These are phyloP conservation scores for Poliocrania exsul DNA, from an alignment of 2,797 vertebrate genomes.

Conservation along the genomic window DNA sequence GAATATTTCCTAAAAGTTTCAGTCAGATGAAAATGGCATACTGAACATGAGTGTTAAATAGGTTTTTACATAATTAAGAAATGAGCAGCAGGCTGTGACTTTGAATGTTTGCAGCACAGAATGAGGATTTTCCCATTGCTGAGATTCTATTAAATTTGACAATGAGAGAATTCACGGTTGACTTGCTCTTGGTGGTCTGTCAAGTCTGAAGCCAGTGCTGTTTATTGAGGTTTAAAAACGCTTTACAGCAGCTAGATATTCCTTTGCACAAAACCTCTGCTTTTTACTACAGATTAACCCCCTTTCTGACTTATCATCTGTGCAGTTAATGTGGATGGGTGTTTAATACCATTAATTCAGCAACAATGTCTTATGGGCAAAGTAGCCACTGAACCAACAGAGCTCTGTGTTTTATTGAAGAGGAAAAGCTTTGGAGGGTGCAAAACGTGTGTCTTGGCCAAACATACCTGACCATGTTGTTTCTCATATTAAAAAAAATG, in stretches of 20 bases:
- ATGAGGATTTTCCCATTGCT: conserved; percentile 22
- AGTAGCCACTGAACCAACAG: neutral
- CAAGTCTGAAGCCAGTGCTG: neutral
- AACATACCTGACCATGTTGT: neutral
- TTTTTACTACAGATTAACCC: neutral
- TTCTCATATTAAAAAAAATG: neutral
- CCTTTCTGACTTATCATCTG: neutral
- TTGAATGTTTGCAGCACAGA: conserved; percentile 2
- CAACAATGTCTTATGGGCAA: neutral
- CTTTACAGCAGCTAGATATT: neutral
- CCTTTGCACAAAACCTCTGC: neutral
- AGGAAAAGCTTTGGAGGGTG: neutral
- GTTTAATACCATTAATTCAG: neutral
- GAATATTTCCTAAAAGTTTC: neutral
- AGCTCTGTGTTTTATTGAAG: neutral
- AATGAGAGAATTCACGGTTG: conserved; percentile 42
- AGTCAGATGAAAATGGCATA: neutral
- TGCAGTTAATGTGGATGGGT: neutral
- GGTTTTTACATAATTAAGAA: conserved; percentile 55
- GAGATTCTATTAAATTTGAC: conserved; percentile 51
- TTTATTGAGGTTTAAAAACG: conserved; percentile 25
- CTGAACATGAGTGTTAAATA: neutral
- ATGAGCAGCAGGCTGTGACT: conserved; percentile 41
- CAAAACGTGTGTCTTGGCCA: neutral
- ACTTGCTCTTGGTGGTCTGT: conserved; percentile 32